A percentile compares a stretch with the other conserved stretches of the same genome.
phyloP scores from a whole-genome alignment of 2,113 vertebrate genomes.

The Asarcornis scutulata region DNA sequence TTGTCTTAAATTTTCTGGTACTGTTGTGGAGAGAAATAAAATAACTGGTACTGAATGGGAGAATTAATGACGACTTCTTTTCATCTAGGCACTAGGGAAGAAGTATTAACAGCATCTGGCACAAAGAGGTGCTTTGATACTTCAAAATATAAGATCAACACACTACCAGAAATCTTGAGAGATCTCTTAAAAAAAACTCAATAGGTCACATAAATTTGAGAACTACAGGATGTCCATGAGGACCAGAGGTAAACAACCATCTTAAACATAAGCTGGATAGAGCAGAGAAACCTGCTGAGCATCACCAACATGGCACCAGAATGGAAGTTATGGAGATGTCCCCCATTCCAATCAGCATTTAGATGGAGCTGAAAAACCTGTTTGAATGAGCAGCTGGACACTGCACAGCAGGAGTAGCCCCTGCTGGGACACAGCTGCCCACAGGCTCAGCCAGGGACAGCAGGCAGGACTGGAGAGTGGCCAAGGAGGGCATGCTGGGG shows the following conservation, averaged over 20 bases:
- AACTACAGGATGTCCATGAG: no score
- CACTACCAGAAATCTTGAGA: background rate
- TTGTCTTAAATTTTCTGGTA: background rate
- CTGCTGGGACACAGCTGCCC: no score
- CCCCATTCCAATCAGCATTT: no score
- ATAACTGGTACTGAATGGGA: accelerated
- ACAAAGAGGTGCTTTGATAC: background rate
- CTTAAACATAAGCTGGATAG: no score
- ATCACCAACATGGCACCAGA: no score
- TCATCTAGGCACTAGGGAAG: background rate
- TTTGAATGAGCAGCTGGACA: no score
- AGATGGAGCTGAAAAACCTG: no score
- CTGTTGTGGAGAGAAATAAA: no score
- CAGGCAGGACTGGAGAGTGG: background rate
- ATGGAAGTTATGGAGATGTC: no score
- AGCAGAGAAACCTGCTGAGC: no score
- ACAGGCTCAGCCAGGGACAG: background rate
- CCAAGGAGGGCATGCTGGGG: background rate
- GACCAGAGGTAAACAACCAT: background rate
- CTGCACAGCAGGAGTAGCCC: no score
- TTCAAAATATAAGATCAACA: background rate
- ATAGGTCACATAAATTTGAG: background rate
- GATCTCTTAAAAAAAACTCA: accelerated
- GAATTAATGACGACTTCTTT: background rate
- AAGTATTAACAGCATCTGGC: background rate